Base-by-base conservation (phyloP, 2,797 vertebrate species). In the Gadopsis marmoratus region DNA sequence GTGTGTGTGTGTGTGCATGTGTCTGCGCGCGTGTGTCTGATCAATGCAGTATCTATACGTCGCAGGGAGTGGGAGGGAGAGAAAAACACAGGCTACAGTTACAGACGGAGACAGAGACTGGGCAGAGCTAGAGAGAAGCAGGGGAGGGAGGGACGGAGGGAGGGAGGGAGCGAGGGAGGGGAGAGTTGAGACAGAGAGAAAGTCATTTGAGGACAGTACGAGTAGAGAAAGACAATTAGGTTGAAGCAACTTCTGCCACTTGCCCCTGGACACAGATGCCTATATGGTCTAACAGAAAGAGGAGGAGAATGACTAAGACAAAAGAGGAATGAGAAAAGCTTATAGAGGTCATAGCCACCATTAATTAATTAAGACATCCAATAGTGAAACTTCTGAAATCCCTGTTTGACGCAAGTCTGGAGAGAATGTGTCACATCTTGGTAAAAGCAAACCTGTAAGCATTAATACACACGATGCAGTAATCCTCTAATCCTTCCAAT, bases 31-130 rank as follows among this genome's bases (percentile, higher is more conserved):
- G 87, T 90, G 88, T 92, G 93, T 91, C 93, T 90, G 93, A 95
- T 95, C 95, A 95, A 95, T 95, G 94, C 95, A 94, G 94, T 95
- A 94, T 95, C 95, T 95, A 95, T 95, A 95, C 92, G 93, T 95
- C 94, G 93, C 95, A 94, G 94, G 91, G 92, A 92, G 92, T 93
- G 91, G 92, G 93, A 94, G 93, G 89, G 93, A 89, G 93, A 90
- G 88, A 92, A 93, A 94, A 93, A 93, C 91, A 92, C 93, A 92
- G 93, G 93, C 93, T 95, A 94, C 94, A 95, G 94, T 95, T 95
- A 94, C 94, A 96, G 93, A 93, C 87, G 63, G 88, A 95, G 92
- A 94, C 91, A 91, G 92, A 93, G 91, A 90, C 90, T 91, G 88
- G 93, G 91, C 89, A 88, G 91, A 93, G 91, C 86, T 76, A 89